Evolutionary conservation across 2,888 invertebrate species (phyloP), one percentile per base, ranked within the genome.

Genomic region (Dryomyza anilis): DNA sequence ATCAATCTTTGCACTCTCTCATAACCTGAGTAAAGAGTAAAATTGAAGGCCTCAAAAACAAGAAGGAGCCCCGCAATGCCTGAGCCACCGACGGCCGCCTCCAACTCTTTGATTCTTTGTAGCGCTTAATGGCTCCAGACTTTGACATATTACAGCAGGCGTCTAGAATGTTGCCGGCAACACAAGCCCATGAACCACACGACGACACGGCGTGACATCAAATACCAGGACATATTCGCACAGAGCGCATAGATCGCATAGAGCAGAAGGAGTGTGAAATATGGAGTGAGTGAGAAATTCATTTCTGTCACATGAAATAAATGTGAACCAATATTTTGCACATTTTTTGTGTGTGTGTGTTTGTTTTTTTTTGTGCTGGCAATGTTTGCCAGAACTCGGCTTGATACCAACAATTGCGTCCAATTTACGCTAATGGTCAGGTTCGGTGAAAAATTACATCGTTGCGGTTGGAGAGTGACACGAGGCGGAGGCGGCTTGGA

Each of bases 401-500:
- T 39, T 36, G 53, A 48, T 55, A 23, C 45, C 61, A 61, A 61
- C 65, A 61, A 65, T 56, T 55, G 65, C 33, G 48, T 30, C 53
- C 65, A 60, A 65, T 65, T 65, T 65, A 56, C 60, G 46, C 61
- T 61, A 65, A 61, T 61, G 65, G 56, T 60, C 56, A 48, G 56
- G 55, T 36, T 56, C 46, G 45, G 19, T 46, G 27, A 59, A 59
- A 59, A 59, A 59, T 59, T 33, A 33, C 59, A 48, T 30, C n/a
- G n/a, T 33, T 59, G 59, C 23, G 59, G 48, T n/a, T 23, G 19
- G 21, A 48, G n/a, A 46, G 59, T 19, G 4, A 3, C n/a, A 12
- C 12, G 23, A 27, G 14, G 52, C 39, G 39, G 3, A n/a, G 39
- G 33, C 39, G 3, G 39, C 39, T n/a, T 39, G n/a, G n/a, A n/a